phyloP scores from a whole-genome alignment of 2,888 invertebrate species.

The Onthophagus sagittarius region DNA sequence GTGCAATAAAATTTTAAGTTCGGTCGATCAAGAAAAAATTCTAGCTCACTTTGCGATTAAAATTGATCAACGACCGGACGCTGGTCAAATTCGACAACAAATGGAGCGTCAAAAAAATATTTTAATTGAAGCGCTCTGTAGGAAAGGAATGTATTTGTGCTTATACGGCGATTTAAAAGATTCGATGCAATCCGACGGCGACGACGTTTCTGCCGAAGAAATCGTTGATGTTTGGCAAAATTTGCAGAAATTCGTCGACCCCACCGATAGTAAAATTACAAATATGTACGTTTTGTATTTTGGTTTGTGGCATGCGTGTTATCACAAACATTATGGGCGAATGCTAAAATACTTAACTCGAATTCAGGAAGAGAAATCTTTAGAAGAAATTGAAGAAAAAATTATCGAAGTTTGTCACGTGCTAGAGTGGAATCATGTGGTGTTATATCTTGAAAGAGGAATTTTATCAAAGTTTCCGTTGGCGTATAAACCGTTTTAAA shows the following conservation, averaged over 20 bases:
- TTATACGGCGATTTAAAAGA: constrained; percentile 53
- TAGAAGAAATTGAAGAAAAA: constrained; percentile 67
- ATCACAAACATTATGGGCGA: constrained; percentile 76
- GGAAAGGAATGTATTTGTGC: constrained; percentile 70
- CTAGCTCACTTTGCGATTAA: constrained; percentile 82
- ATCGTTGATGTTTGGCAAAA: constrained; percentile 64
- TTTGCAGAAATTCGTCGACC: constrained; percentile 76
- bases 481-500: constrained; percentile 68
- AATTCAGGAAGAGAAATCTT: constrained; percentile 77
- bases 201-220: constrained; percentile 52
- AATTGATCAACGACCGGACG: constrained; percentile 77
- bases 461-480: constrained; percentile 67
- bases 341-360: constrained; percentile 72
- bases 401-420: constrained; percentile 60
- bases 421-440: constrained; percentile 71
- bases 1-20: constrained; percentile 63
- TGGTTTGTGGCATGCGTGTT: constrained; percentile 77
- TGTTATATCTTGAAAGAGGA: constrained; percentile 53
- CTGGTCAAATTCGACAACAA: constrained; percentile 76
- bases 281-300: constrained; percentile 61
- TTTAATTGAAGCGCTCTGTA: constrained; percentile 75
- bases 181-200: constrained; percentile 37
- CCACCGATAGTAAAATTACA: constrained; percentile 70
- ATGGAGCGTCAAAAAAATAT: constrained; percentile 83
- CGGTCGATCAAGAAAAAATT: constrained; percentile 74